These are phyloP conservation scores for Amphipoea oculea DNA, from an alignment of 2,888 invertebrate species.

Conservation along the genomic window DNA sequence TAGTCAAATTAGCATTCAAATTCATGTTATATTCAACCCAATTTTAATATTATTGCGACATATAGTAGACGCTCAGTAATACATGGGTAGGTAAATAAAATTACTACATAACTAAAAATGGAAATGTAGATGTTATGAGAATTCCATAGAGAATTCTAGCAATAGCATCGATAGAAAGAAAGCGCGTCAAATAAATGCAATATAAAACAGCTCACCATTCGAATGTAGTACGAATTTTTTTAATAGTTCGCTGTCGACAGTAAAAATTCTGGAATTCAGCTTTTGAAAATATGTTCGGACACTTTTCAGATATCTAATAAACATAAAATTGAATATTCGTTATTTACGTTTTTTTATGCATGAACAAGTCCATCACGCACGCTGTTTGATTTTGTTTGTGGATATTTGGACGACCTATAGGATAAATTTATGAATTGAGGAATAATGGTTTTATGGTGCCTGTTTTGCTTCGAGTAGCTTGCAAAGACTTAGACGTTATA, in stretches of 20 bases:
- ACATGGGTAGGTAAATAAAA: background rate
- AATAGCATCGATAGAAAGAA: conserved; percentile 3
- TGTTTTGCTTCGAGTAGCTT: background rate
- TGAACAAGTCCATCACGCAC: background rate
- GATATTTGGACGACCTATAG: background rate
- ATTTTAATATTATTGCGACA: conserved; percentile 22
- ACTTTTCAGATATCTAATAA: background rate
- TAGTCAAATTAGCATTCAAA: conserved; percentile 37
- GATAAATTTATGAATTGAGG: background rate
- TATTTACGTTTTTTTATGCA: background rate
- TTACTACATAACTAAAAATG: background rate
- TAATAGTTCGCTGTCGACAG: conserved; percentile 4
- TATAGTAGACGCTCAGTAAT: background rate
- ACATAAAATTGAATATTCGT: background rate
- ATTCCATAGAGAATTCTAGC: background rate
- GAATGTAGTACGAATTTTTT: conserved; percentile 22
- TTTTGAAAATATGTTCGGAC: conserved; percentile 16
- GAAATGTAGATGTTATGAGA: background rate
- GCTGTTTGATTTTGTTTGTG: background rate
- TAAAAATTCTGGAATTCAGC: conserved; percentile 1
- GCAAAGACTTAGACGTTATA: no score
- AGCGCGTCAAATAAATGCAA: conserved; percentile 5
- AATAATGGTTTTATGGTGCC: background rate
- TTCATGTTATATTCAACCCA: conserved; percentile 17
- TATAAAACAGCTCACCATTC: conserved; percentile 20